Conservation (phyloP, 2,113 vertebrate genomes). For the Oriolus oriolus region DNA sequence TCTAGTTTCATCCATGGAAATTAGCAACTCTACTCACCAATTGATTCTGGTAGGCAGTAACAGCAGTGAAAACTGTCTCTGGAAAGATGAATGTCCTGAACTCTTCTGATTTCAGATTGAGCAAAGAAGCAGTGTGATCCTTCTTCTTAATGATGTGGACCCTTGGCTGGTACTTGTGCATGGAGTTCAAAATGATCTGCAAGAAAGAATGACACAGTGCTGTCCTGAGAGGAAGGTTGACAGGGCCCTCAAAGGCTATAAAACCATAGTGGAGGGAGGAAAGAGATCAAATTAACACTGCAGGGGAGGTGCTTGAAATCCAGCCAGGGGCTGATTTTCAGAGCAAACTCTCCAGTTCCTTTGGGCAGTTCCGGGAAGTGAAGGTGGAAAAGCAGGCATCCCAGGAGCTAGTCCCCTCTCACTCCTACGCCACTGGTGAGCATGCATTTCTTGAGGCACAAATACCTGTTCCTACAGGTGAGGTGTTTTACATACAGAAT, state of each 20-base stretch:
- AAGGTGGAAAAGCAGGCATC: neutral
- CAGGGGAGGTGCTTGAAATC: neutral
- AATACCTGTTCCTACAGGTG: neutral
- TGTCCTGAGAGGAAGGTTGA: neutral
- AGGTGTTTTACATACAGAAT: neutral
- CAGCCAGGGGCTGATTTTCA: neutral
- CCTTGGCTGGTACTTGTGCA: slow-evolving; percentile 99
- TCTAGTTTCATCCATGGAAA: neutral
- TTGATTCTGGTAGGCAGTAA: slow-evolving; percentile 98
- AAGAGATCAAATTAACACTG: neutral
- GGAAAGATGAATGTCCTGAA: slow-evolving; percentile 96
- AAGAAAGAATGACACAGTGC: neutral
- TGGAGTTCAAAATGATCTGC: slow-evolving; percentile 98
- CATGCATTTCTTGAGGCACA: neutral
- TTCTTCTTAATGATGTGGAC: slow-evolving; percentile 99
- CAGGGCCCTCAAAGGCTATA: neutral
- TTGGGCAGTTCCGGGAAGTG: neutral
- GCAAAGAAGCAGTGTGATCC: slow-evolving; percentile 94
- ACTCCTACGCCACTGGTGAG: neutral
- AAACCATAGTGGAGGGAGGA: rapidly evolving
- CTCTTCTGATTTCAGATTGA: slow-evolving; percentile 97
- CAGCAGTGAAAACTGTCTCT: slow-evolving; percentile 96
- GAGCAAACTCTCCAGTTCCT: neutral
- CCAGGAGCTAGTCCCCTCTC: neutral
- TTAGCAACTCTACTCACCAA: slow-evolving; percentile 79